Percentiles rank a stretch among this genome's conserved stretches.
These are phyloP conservation scores for Pelobates fuscus DNA, from an alignment of 2,113 vertebrate genomes.

Conservation along the genomic window DNA sequence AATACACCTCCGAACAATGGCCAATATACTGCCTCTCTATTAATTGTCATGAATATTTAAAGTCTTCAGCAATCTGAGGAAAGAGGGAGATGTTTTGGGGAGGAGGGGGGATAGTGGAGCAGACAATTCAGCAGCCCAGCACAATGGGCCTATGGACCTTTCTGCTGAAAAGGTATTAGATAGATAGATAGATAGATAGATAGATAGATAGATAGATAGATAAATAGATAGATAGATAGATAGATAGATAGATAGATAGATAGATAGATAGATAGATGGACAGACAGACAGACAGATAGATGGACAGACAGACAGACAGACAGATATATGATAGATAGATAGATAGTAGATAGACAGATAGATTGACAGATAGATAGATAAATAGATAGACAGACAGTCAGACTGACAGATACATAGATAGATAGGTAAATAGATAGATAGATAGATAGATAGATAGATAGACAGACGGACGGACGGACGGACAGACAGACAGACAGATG, in stretches of 20 bases:
- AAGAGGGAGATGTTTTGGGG: slow-evolving; percentile 66
- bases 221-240: neutral
- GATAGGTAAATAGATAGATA: too few species aligned
- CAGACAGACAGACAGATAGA: neutral
- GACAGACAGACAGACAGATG: too few species aligned
- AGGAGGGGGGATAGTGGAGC: slow-evolving; percentile 48
- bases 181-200: neutral
- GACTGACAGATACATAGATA: too few species aligned
- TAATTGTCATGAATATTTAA: slow-evolving; percentile 98
- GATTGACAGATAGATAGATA: too few species aligned
- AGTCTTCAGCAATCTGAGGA: slow-evolving; percentile 66
- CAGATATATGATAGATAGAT: neutral
- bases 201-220: neutral
- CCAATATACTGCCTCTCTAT: slow-evolving; percentile 87
- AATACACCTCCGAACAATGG: slow-evolving; percentile 84
- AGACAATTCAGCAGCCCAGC: too few species aligned
- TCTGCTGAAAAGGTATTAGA: neutral
- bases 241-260: neutral
- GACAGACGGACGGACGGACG: too few species aligned
- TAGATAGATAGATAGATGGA: neutral
- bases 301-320: neutral
- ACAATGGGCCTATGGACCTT: neutral
- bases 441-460: too few species aligned
- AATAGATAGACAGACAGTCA: too few species aligned
- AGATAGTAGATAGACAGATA: too few species aligned